phyloP scores from a whole-genome alignment of 2,888 invertebrate genomes.

The Chloroclystis v-ata region DNA sequence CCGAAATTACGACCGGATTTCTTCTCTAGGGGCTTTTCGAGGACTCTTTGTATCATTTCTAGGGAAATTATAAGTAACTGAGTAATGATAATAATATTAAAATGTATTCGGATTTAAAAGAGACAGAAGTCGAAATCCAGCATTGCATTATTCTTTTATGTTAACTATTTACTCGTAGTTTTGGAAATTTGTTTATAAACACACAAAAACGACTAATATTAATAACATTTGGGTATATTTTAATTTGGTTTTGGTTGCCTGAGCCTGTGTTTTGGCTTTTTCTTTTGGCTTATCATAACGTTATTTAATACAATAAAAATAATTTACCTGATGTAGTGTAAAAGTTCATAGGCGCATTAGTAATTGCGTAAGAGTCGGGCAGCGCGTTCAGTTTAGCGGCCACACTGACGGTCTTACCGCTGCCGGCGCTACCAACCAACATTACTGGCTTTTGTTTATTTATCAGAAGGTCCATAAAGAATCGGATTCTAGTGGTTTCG shows the following conservation, averaged over 20 bases:
- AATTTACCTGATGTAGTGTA: conserved; percentile 89
- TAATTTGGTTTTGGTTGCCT: too few relatives aligned
- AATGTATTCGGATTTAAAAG: too few relatives aligned
- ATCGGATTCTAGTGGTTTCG: conserved; percentile 91
- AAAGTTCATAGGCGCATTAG: conserved; percentile 96
- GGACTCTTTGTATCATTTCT: conserved; percentile 91
- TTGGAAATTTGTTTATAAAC: too few relatives aligned
- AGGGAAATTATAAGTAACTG: conserved; percentile 24
- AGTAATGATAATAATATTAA: too few relatives aligned
- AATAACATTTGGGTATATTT: too few relatives aligned
- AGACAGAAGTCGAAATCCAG: too few relatives aligned
- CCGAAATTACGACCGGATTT: conserved; percentile 96
- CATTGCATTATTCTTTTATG: too few relatives aligned
- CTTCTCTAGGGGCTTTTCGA: conserved; percentile 95
- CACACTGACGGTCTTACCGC: conserved; percentile 95
- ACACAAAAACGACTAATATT: too few relatives aligned
- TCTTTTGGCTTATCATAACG: too few relatives aligned
- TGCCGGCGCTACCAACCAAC: conserved; percentile 93
- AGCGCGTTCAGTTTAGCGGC: conserved; percentile 87
- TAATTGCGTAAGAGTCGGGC: conserved; percentile 86
- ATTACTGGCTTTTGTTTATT: conserved; percentile 89
- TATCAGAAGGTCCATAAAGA: conserved; percentile 91
- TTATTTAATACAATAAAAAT: too few relatives aligned
- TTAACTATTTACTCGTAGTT: too few relatives aligned
- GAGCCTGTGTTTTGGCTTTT: too few relatives aligned